These are phyloP conservation scores for Rhimphoctona megacephalus DNA, from an alignment of 2,888 invertebrate species.

Conservation along the genomic window DNA sequence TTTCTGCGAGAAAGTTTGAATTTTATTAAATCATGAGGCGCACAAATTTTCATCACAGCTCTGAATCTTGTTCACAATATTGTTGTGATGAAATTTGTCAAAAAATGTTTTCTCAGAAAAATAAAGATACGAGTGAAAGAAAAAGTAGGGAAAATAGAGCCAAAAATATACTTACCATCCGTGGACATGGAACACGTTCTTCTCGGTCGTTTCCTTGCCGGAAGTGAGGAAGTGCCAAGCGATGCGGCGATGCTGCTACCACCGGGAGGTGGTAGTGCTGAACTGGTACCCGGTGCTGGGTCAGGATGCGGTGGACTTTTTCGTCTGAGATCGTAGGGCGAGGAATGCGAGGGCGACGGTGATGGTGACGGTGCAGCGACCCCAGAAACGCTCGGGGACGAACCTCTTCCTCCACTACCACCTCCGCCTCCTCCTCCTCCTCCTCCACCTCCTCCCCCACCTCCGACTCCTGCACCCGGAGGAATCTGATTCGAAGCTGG, in stretches of 20 bases:
- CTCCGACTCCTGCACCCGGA: constrained; percentile 83
- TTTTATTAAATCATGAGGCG: too few species aligned
- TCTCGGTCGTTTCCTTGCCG: constrained; percentile 94
- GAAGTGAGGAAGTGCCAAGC: constrained; percentile 89
- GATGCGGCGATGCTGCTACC: constrained; percentile 85
- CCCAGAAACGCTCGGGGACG: constrained; percentile 83
- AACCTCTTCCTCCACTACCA: constrained; percentile 87
- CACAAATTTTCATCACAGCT: too few species aligned
- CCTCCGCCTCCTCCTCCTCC: constrained; percentile 84
- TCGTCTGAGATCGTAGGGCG: constrained; percentile 95
- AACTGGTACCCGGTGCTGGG: constrained; percentile 89
- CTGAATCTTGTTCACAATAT: too few species aligned
- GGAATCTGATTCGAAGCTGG: constrained; percentile 85
- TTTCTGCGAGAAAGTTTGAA: too few species aligned
- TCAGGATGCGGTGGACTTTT: constrained; percentile 92
- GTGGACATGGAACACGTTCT: constrained; percentile 87
- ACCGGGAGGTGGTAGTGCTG: constrained; percentile 83
- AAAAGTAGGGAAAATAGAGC: not conserved
- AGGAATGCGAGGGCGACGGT: constrained; percentile 89
- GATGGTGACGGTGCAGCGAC: constrained; percentile 83
- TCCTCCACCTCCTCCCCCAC: constrained; percentile 81
- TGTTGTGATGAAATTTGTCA: too few species aligned
- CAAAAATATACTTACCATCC: constrained; percentile 81
- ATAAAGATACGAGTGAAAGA: not conserved
- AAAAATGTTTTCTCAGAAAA: too few species aligned